Conservation (phyloP, 2,113 vertebrate species). For the Xyliphius kryptos region DNA sequence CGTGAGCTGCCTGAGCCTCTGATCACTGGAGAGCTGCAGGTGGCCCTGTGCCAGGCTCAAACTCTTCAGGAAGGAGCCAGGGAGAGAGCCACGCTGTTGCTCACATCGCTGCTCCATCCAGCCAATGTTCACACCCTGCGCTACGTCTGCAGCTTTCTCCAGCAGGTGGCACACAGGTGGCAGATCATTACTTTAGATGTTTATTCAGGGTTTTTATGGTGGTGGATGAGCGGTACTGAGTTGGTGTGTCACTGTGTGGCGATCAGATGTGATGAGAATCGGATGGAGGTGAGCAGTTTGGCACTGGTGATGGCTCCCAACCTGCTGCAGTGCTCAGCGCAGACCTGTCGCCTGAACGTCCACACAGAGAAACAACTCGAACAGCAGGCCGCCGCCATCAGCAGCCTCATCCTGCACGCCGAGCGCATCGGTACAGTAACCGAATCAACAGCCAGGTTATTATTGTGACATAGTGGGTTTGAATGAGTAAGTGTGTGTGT, state of each 20-base stretch:
- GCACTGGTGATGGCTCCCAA: slow-evolving; percentile 58
- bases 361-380: slow-evolving; percentile 47
- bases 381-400: slow-evolving; percentile 44
- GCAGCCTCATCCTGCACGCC: slow-evolving; percentile 48
- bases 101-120: slow-evolving; percentile 52
- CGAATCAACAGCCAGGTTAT: too few relatives aligned
- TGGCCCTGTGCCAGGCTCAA: slow-evolving; percentile 52
- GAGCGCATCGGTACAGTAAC: slow-evolving; percentile 51
- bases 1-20: slow-evolving; percentile 52
- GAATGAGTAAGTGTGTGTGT: neutral
- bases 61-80: slow-evolving; percentile 26
- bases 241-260: neutral
- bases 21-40: slow-evolving; percentile 48
- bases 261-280: slow-evolving; percentile 52
- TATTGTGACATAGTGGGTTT: too few relatives aligned
- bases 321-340: slow-evolving; percentile 44
- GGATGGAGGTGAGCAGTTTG: slow-evolving; percentile 54
- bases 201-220: neutral
- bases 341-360: slow-evolving; percentile 34
- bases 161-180: slow-evolving; percentile 49
- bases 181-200: neutral
- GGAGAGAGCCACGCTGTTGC: slow-evolving; percentile 40
- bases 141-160: slow-evolving; percentile 55
- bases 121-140: slow-evolving; percentile 34
- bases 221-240: neutral